Base-by-base conservation (phyloP, 2,113 vertebrate genomes). In the Oryzias curvinotus region DNA sequence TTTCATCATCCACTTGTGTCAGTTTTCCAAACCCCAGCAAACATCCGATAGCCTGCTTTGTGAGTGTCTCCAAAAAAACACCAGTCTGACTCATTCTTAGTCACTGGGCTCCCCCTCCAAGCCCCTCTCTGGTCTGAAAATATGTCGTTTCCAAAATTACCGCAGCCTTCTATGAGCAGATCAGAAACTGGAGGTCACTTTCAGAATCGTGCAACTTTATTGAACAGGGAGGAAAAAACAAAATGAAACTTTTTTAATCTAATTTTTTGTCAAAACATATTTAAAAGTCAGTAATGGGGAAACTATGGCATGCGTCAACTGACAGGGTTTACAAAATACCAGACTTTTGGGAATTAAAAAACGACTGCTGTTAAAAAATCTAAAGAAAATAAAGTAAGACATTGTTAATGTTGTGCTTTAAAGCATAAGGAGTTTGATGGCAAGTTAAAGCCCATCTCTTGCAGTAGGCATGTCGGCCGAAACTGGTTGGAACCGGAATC, bases 401-500 rank as follows among this genome's bases (percentile, higher is more conserved):
- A 7, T 10, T 12, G 36, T 36, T 36, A 36, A 36, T 36, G 36
- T 12, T 10, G 3, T 12, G 36, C 3, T 36, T 10, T 36, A 10
- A 10, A 36, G 36, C 36, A 36, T 36, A 10, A 0, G 36, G 54
- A 18, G 19, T 66, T 63, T 56, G 26, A 55, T 60, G 48, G 62
- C 55, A 62, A 41, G 46, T n/a, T 17, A 17, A 26, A 48, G 12
- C 54, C 12, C 51, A 7, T 64, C 64, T 57, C 49, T 54, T 53
- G 63, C 65, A 64, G 69, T 36, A 59, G 66, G 55, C 54, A 67
- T 41, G 52, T 65, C 52, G 62, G 71, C 26, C 41, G 13, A 84
- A 83, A 87, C 88, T 75, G 85, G 82, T 68, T 82, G 51, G 76
- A 83, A 85, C 82, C 68, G 78, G 84, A 88, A 83, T 82, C 68